Percentiles rank a stretch among this genome's conserved stretches.
Evolutionary conservation across 1,140 invertebrate species (phyloP).

Genomic region (Penaeus chinensis): DNA sequence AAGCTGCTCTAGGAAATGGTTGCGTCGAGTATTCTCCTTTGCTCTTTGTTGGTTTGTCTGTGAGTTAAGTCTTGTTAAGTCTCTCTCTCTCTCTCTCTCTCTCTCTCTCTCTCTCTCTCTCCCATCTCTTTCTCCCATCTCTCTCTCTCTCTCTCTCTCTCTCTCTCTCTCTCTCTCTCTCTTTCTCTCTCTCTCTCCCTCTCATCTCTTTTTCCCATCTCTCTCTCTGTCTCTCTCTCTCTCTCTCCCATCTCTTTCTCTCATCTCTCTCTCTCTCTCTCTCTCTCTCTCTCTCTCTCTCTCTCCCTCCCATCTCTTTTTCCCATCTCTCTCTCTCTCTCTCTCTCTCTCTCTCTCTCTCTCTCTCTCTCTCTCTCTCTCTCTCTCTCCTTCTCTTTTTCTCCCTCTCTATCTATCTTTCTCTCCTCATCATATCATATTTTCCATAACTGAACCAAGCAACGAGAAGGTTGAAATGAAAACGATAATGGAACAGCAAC

Average conservation of each 20-base stretch:
- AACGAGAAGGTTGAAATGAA: no score
- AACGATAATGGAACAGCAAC: no score
- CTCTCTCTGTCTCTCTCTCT: background rate
- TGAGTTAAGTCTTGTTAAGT: background rate
- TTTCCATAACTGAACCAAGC: no score
- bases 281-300: background rate
- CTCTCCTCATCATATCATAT: background rate
- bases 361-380: conserved; percentile 53
- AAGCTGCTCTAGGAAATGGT: no score
- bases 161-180: background rate
- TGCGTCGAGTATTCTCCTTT: no score
- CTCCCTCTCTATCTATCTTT: conserved; percentile 2
- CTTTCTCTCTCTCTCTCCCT: background rate
- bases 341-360: conserved; percentile 35
- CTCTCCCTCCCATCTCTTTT: background rate
- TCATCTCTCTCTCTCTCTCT: background rate
- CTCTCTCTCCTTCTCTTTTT: background rate
- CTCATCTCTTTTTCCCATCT: conserved; percentile 4
- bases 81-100: conserved; percentile 10
- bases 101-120: background rate
- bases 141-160: background rate
- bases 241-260: background rate
- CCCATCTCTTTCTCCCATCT: background rate
- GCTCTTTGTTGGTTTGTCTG: no score
- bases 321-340: background rate